Conservation (phyloP, 2,888 invertebrate species). For the Scaptomyza flava region DNA sequence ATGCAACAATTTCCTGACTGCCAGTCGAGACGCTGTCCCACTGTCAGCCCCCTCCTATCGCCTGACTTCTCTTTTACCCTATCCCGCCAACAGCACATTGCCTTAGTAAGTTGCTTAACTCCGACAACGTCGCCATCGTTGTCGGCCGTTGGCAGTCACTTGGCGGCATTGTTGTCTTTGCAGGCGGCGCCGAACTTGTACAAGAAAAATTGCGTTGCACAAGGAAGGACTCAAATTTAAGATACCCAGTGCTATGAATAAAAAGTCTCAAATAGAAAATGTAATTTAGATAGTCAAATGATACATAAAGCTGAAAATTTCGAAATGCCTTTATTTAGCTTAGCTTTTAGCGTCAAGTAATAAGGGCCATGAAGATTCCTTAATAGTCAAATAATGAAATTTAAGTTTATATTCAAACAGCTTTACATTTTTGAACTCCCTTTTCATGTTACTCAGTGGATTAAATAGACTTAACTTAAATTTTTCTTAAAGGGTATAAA, state of each 20-base stretch:
- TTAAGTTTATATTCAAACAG: background rate
- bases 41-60: background rate
- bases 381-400: no score
- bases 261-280: background rate
- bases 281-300: no score
- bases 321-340: no score
- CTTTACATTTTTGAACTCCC: no score
- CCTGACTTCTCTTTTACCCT: conserved; percentile 5
- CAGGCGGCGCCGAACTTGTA: conserved; percentile 67
- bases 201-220: conserved; percentile 34
- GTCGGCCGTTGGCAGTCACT: conserved; percentile 47
- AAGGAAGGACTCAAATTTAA: background rate
- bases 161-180: conserved; percentile 70
- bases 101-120: conserved; percentile 80
- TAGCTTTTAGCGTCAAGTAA: no score
- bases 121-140: conserved; percentile 53
- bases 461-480: background rate
- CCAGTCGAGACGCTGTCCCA: conserved; percentile 29
- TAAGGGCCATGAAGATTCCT: no score
- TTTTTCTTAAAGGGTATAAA: conserved; percentile 36
- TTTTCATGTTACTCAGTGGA: background rate
- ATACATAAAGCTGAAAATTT: no score
- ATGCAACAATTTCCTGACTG: conserved; percentile 77
- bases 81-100: conserved; percentile 39
- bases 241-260: background rate